phyloP scores from a whole-genome alignment of 2,888 invertebrate genomes.

The Hartigia nigra region DNA sequence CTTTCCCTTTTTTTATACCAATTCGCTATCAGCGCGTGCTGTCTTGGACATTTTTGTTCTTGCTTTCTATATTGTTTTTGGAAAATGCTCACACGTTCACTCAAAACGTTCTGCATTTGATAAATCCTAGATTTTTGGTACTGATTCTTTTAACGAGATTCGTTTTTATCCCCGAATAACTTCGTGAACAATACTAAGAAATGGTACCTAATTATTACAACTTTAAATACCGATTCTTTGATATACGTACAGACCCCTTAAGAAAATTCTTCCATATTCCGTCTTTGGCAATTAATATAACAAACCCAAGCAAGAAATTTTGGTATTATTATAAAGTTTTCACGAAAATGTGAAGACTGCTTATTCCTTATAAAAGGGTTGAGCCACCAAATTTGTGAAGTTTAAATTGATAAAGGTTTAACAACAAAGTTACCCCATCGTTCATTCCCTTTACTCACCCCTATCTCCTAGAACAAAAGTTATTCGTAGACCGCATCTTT shows the following conservation, averaged over 20 bases:
- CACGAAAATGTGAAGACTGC: neutral
- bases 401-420: neutral
- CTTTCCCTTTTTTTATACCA: neutral
- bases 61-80: neutral
- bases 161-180: neutral
- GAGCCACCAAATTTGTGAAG: neutral
- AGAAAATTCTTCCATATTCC: neutral
- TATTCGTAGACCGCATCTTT: constrained; percentile 22
- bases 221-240: neutral
- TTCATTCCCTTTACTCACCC: constrained; percentile 26
- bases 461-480: constrained; percentile 26
- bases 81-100: neutral
- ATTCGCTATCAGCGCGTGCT: neutral
- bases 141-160: neutral
- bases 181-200: neutral
- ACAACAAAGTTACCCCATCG: neutral
- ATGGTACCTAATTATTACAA: neutral
- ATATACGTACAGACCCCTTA: neutral
- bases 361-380: neutral
- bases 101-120: neutral
- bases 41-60: too few relatives aligned
- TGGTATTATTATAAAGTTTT: neutral
- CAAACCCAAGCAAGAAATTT: neutral
- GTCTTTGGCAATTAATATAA: neutral
- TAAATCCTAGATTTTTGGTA: neutral